Evolutionary conservation across 2,113 vertebrate genomes (phyloP), one percentile per base, ranked within the genome.

Genomic region (Melospiza melodia): DNA sequence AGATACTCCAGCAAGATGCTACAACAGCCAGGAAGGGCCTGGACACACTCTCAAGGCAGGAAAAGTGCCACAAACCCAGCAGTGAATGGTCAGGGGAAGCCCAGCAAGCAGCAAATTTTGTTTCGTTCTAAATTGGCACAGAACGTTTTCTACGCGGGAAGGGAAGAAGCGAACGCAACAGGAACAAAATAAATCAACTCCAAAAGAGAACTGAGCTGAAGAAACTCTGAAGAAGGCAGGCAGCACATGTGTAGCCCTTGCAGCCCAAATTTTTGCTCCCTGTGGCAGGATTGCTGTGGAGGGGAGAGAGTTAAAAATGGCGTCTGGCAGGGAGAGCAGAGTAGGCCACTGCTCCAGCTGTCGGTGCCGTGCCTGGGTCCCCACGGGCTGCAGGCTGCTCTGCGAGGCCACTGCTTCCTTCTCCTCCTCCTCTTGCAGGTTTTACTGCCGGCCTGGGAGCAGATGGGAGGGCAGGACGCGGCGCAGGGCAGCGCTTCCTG

Each of bases 1-100:
- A 95, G 93, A 63, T 52, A 93, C 89, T 89, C 91, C 78, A 63
- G 65, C 86, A 25, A 89, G 96, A 96, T 96, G 96, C 94, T 96
- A 27, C 73, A 58, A 15, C 30, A 43, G 63, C 18, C 77, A 35
- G 54, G 31, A 61, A 75, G 57, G 66, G 79, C 58, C 52, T 55
- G 28, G 63, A 69, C 49, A 65, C 13, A 9, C 37, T 59, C 93
- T 37, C 30, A 19, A 59, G 46, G 6, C 21, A 54, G 37, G 6
- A 1, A 20, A 54, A 69, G 59, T 12, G 17, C 77, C 30, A 41
- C 82, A 49, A 54, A 37, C 16, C 1, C 31, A 46, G n/a, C 7
- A 66, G 25, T 0, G 10, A 75, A 11, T 4, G 11, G 74, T 14
- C 18, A 30, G 30, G 39, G 76, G 67, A 72, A 77, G 27, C 9